Base-by-base conservation (phyloP, 2,113 vertebrate genomes). In the Cephalopterus ornatus region DNA sequence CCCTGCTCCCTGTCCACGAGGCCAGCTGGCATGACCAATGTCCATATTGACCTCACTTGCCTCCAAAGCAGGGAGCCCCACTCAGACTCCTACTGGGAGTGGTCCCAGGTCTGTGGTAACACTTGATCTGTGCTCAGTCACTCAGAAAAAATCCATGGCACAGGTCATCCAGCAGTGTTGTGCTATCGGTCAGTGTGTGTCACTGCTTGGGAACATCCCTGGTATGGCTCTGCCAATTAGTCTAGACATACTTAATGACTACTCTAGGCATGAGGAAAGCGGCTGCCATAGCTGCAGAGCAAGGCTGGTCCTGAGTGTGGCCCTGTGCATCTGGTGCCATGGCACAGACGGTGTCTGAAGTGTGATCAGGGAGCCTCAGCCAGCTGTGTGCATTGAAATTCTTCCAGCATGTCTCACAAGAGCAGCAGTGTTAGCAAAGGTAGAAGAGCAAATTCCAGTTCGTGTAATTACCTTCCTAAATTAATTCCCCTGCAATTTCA, bases 401-500 rank as follows among this genome's bases (percentile, higher is more conserved):
- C 94, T 56, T 72, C 49, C 87, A 75, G 70, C 70, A 82, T 6
- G 1, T 68, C 89, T 82, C 91, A 65, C 49, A 56, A 53, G 70
- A 93, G 80, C 68, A 79, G 82, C 44, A 46, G 32, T 30, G 71
- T 85, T 88, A 94, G 89, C 87, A 94, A 92, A 96, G 89, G 93
- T 50, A 94, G 84, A 93, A 95, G 70, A 96, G 84, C 87, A 97
- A 96, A 96, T 89, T 95, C 93, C 93, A 97, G 62, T n/a, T 79
- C 8, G 4, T 85, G 92, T 94, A 93, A 96, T 97, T 96, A 94
- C 94, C 94, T 95, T 87, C 89, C 91, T 82, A 92, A 95, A 96
- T 80, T 73, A 94, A 96, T 95, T 97, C 95, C 87, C 89, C 81
- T 89, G 89, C 78, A 96, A 91, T 94, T 96, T 96, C 93, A 96